Base-by-base conservation (phyloP, 1,140 invertebrate genomes). In the Planococcus citri region DNA sequence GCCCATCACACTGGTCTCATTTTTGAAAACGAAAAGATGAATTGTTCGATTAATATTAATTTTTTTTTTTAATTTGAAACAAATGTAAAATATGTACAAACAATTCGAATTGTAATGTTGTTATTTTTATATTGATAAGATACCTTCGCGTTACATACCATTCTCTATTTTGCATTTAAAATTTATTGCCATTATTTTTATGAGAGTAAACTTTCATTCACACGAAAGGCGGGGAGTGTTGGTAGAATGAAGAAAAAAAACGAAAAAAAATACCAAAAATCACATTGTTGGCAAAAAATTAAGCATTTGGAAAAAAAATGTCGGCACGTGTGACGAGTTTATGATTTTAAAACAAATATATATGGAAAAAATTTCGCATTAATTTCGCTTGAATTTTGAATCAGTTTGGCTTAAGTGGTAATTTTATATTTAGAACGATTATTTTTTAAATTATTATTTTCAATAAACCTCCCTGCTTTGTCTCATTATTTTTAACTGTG, bases 401-500 rank as follows among this genome's bases (percentile, higher is more conserved):
- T 17, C 6, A 17, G 4, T 51, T 51, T 51, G 41, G 41, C 41
- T 51, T 51, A 4, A 51, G 10, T n/a, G n/a, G n/a, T 33, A 33
- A 33, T 33, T 33, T 33, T 12, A 6, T 12, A 12, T 6, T 12
- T 33, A 33, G 12, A 12, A 33, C 12, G 29, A 33, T 6, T 33
- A 6, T 33, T 33, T 33, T 33, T 33, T 33, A 33, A n/a, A n/a
- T n/a, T n/a, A n/a, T n/a, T n/a, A n/a, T n/a, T 20, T 17, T 20
- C n/a, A n/a, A 51, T 27, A 25, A 27, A 64, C 21, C 60, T 64
- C 60, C 60, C 60, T 64, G 60, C 60, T 64, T 64, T 64, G 22
- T 64, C 20, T 64, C 22, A 64, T 64, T 64, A 64, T 64, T 64
- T 64, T 24, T 64, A 64, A 64, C 60, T 64, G 60, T 64, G 60